Evolutionary conservation across 2,888 invertebrate species (phyloP), one percentile per base, ranked within the genome.

Genomic region (Drepanosiphum platanoidis): DNA sequence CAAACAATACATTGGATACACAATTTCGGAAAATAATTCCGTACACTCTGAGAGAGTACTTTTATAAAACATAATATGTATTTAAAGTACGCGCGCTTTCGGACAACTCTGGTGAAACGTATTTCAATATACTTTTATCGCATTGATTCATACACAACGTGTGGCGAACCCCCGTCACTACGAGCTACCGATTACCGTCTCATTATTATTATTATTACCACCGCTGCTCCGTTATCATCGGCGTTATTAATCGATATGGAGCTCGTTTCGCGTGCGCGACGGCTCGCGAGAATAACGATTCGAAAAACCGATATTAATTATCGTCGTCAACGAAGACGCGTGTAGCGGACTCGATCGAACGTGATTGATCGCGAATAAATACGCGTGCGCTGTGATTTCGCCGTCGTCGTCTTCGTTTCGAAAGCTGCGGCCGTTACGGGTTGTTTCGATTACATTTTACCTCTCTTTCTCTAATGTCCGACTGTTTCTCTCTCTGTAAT

Each of bases 331-430:
- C 64, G 64, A 1, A 3, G n/a, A 30, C 64, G 64, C 64, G 5
- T 27, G 3, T 9, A 1, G 27, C 8, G 58, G 11, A 58, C 7
- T 1, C 30, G 42, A 66, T 64, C 30, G 42, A 22, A 77, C 42
- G n/a, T 66, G 66, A 78, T 78, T 32, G 42, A 78, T 58, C 15
- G 75, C 64, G 64, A 64, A 64, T 64, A 8, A 64, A 9, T n/a
- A n/a, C 15, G 36, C 32, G 11, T 22, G 22, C n/a, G n/a, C 5
- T 8, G 46, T 52, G 13, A 52, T 52, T 15, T n/a, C n/a, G 15
- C 46, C 46, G 46, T 42, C 52, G 22, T 46, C 52, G 52, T n/a
- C n/a, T 4, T 27, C 30, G 68, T 79, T 58, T 75, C 58, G 34
- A 75, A 75, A 75, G 58, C n/a, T 13, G 34, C n/a, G 22, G 32